Evolutionary conservation across 2,113 vertebrate species (phyloP).

Genomic region (Fulmarus glacialis): DNA sequence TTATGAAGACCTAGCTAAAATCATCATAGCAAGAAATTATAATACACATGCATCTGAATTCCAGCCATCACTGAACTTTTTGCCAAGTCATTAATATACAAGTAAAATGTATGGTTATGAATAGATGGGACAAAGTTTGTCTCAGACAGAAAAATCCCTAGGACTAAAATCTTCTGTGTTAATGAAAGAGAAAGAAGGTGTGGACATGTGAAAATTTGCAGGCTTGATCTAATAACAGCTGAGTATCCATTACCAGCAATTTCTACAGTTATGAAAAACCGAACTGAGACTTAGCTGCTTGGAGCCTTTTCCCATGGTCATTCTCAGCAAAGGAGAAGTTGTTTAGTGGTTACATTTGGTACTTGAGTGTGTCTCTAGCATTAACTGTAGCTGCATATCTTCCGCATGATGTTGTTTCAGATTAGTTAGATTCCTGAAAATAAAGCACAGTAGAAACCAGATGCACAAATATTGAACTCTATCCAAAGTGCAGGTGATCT

Average conservation of each 20-base stretch:
- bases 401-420: not conserved
- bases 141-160: not conserved
- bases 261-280: not conserved
- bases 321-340: not conserved
- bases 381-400: not conserved
- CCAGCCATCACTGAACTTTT: not conserved
- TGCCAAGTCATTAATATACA: not conserved
- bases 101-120: not conserved
- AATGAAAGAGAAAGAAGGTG: not conserved
- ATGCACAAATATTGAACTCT: not conserved
- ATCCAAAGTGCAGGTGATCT: not conserved
- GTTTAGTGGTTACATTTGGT: not conserved
- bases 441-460: not conserved
- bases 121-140: not conserved
- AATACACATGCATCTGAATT: not conserved
- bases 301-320: not conserved
- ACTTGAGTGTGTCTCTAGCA: not conserved
- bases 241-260: not conserved
- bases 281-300: not conserved
- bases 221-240: not conserved
- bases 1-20: not conserved
- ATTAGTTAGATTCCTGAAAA: not conserved
- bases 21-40: not conserved
- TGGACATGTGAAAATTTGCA: not conserved
- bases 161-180: not conserved